Conservation (phyloP, 2,113 vertebrate species). For the Heterotilapia buettikoferi region DNA sequence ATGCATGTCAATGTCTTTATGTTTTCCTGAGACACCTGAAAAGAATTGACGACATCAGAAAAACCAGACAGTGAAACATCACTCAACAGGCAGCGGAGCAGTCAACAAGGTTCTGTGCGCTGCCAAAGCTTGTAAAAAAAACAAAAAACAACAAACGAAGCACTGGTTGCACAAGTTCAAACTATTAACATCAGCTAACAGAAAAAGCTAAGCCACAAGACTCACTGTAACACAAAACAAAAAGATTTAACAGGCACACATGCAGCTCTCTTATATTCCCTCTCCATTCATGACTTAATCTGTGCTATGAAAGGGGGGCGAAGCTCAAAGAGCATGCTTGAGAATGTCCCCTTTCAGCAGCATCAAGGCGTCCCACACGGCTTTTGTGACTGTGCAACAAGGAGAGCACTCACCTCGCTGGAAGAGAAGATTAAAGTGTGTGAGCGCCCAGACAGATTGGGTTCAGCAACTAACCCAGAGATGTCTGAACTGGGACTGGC, state of each 20-base stretch:
- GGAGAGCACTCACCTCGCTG: constrained; percentile 85
- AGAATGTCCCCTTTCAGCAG: constrained; percentile 57
- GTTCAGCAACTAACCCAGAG: constrained; percentile 89
- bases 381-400: constrained; percentile 61
- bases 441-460: constrained; percentile 89
- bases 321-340: constrained; percentile 58
- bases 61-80: neutral
- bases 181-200: constrained; percentile 27
- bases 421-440: constrained; percentile 95
- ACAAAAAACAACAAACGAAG: neutral
- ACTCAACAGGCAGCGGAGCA: constrained; percentile 16
- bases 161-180: neutral
- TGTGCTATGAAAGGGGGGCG: constrained; percentile 21
- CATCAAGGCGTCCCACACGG: constrained; percentile 44
- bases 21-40: neutral
- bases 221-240: constrained; percentile 13
- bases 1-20: neutral
- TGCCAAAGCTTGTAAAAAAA: constrained; percentile 21
- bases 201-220: constrained; percentile 20
- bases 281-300: constrained; percentile 29
- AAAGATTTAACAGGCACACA: constrained; percentile 34
- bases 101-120: neutral
- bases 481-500: constrained; percentile 84
- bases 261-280: constrained; percentile 32
- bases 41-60: neutral